Percentiles rank a stretch among this genome's conserved stretches.
Conservation (phyloP, 2,888 invertebrate species). For the Cheilosia grossa region DNA sequence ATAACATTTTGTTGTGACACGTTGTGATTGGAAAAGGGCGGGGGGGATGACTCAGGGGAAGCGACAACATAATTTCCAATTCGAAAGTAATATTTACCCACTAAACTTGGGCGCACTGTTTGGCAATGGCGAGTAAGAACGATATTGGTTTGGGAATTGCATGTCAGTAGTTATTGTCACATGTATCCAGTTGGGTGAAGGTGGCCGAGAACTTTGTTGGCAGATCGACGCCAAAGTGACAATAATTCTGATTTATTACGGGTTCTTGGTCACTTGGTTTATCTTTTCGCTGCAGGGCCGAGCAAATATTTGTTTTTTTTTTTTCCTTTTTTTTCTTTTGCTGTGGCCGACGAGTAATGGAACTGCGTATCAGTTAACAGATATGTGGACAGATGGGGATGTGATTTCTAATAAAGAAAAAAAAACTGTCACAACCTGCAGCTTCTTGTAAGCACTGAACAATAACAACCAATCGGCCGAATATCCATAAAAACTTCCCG, state of each 20-base stretch:
- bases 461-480: no score
- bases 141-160: slow-evolving; percentile 48
- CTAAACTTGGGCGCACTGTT: slow-evolving; percentile 34
- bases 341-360: no score
- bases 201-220: no score
- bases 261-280: background rate
- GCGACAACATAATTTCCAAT: slow-evolving; percentile 46
- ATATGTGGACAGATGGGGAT: no score
- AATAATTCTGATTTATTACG: slow-evolving; percentile 46
- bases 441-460: no score
- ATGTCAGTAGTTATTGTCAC: slow-evolving; percentile 32
- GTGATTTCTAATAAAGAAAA: no score
- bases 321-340: background rate
- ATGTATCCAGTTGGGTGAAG: background rate
- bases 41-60: background rate
- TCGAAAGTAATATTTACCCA: slow-evolving; percentile 55
- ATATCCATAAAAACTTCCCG: no score
- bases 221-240: slow-evolving; percentile 26
- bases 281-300: background rate
- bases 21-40: slow-evolving; percentile 56
- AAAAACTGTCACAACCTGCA: no score
- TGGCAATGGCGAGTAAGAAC: background rate
- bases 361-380: no score
- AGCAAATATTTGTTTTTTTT: background rate
- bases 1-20: slow-evolving; percentile 65